These are phyloP conservation scores for Chelon labrosus DNA, from an alignment of 2,797 vertebrate genomes.

Conservation along the genomic window DNA sequence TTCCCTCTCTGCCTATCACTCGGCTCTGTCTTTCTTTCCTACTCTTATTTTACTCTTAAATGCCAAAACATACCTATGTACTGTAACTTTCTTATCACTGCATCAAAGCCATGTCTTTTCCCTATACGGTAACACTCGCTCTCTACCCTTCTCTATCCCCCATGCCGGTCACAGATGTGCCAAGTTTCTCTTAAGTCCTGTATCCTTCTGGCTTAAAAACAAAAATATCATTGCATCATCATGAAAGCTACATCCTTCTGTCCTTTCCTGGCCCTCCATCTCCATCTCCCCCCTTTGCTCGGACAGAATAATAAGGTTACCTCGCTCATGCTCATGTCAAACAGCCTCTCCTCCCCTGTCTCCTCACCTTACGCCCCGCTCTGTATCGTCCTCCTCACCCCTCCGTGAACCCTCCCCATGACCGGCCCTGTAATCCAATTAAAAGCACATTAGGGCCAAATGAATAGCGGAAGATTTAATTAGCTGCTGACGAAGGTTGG, in stretches of 20 bases:
- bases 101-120: constrained; percentile 57
- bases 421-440: constrained; percentile 84
- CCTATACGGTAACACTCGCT: neutral
- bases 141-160: constrained; percentile 24
- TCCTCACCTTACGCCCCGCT: constrained; percentile 54
- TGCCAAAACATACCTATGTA: constrained; percentile 35
- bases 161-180: constrained; percentile 46
- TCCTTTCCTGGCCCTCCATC: neutral
- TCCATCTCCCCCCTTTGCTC: constrained; percentile 7
- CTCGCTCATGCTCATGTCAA: constrained; percentile 52
- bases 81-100: constrained; percentile 57
- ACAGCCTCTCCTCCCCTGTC: constrained; percentile 43
- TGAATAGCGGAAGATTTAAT: constrained; percentile 85
- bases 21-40: constrained; percentile 52
- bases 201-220: constrained; percentile 66
- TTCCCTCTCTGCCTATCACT: constrained; percentile 60
- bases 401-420: constrained; percentile 73
- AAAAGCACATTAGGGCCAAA: constrained; percentile 86
- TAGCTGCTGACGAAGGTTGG: constrained; percentile 82
- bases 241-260: constrained; percentile 45
- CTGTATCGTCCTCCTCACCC: constrained; percentile 64
- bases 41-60: constrained; percentile 50
- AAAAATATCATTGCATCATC: constrained; percentile 53
- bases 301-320: constrained; percentile 57
- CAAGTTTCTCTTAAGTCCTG: constrained; percentile 32